These are phyloP conservation scores for Corydoras maculifer DNA, from an alignment of 2,113 vertebrate genomes.

Conservation along the genomic window DNA sequence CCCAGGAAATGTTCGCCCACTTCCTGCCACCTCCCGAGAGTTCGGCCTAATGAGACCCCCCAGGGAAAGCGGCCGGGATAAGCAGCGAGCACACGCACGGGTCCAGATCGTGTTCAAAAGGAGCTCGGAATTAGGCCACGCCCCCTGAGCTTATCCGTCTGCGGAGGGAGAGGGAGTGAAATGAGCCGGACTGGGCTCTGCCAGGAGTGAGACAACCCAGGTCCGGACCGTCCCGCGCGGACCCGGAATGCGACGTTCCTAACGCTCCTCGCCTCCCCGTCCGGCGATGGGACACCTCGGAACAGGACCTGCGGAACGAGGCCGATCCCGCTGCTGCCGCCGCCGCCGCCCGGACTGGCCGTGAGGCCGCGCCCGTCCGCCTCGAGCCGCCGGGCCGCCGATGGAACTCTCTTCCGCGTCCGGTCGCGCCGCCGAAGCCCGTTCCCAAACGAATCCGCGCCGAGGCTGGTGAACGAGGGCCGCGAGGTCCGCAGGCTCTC, in stretches of 20 bases:
- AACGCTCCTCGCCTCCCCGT: too few relatives aligned
- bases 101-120: constrained; percentile 42
- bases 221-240: too few relatives aligned
- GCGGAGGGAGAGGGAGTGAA: too few relatives aligned
- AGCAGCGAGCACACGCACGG: background rate
- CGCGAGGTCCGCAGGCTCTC: background rate
- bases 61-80: constrained; percentile 5
- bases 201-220: too few relatives aligned
- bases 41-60: constrained; percentile 18
- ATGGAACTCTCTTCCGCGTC: constrained; percentile 10
- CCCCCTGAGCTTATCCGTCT: too few relatives aligned
- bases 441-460: constrained; percentile 5
- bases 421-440: background rate
- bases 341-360: background rate
- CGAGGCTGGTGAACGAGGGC: background rate
- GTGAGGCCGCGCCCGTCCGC: background rate
- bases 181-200: too few relatives aligned
- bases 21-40: constrained; percentile 6
- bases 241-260: too few relatives aligned
- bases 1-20: background rate
- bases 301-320: background rate
- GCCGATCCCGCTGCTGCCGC: too few relatives aligned
- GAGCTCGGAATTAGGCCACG: background rate
- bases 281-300: too few relatives aligned
- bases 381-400: background rate